Percentiles rank a stretch among this genome's conserved stretches.
phyloP scores from a whole-genome alignment of 2,113 vertebrate genomes.

The Syngnathus scovelli region DNA sequence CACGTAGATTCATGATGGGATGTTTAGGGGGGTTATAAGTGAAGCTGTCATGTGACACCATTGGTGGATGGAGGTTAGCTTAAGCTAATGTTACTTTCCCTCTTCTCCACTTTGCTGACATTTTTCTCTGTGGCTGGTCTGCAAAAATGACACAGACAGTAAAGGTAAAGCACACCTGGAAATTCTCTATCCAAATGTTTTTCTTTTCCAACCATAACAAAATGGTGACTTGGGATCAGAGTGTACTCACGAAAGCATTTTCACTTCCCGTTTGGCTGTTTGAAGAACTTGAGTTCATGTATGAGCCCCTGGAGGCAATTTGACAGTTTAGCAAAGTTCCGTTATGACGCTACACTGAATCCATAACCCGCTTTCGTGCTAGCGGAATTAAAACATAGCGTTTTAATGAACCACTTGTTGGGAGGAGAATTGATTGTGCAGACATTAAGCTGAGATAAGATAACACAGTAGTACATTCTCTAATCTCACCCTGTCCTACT shows the following conservation, averaged over 20 bases:
- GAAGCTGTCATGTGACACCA: conserved; percentile 53
- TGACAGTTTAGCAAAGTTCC: conserved; percentile 13
- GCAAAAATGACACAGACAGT: background rate
- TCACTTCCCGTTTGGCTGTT: background rate
- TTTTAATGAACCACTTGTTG: conserved; percentile 74
- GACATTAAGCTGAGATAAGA: conserved; percentile 71
- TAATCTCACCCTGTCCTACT: conserved; percentile 71
- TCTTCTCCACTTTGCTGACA: background rate
- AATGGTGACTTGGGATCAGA: background rate
- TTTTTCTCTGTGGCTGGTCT: background rate
- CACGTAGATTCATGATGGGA: conserved; percentile 82
- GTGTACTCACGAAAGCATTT: background rate
- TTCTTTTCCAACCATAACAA: background rate
- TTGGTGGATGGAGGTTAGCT: conserved; percentile 58
- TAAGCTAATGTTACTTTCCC: background rate
- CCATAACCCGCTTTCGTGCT: conserved; percentile 18
- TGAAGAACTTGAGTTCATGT: background rate
- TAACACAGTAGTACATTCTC: conserved; percentile 66
- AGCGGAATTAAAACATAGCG: conserved; percentile 60
- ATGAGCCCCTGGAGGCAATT: background rate
- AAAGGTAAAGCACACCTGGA: background rate
- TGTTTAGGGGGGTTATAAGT: conserved; percentile 41
- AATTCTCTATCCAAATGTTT: background rate
- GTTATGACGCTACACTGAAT: conserved; percentile 19
- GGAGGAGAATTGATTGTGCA: conserved; percentile 61